These are phyloP conservation scores for Collichthys lucidus DNA, from an alignment of 2,113 vertebrate species.

Conservation along the genomic window DNA sequence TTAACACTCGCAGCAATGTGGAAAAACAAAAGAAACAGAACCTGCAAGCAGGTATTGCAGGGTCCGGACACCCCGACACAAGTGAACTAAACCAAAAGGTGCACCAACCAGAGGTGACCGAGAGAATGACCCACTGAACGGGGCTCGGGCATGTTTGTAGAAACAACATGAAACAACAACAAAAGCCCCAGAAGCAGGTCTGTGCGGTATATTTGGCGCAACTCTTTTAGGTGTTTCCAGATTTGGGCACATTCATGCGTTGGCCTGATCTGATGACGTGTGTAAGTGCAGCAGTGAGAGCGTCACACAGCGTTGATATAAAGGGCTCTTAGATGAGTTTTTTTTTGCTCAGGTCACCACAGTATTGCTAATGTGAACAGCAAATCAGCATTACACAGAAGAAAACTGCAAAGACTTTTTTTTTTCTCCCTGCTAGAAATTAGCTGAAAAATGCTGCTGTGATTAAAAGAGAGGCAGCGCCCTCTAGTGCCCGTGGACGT, in stretches of 20 bases:
- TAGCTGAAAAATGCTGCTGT: constrained; percentile 21
- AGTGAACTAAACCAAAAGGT: background rate
- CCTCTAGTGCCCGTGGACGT: constrained; percentile 44
- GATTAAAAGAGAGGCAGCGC: background rate
- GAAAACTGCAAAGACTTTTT: background rate
- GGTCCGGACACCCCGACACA: background rate
- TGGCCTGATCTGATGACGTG: constrained; percentile 17
- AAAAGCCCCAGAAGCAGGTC: constrained; percentile 11
- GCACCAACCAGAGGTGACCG: background rate
- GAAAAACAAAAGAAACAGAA: background rate
- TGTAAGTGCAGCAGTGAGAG: constrained; percentile 32
- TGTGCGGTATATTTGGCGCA: constrained; percentile 61
- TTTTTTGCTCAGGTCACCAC: constrained; percentile 1
- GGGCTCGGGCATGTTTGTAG: background rate
- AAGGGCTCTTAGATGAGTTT: background rate
- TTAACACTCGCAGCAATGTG: constrained; percentile 7
- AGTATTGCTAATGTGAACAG: constrained; percentile 45
- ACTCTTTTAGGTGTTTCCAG: constrained; percentile 1
- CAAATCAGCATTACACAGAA: background rate
- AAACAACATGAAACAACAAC: background rate
- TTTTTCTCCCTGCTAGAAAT: constrained; percentile 7
- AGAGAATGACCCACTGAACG: background rate
- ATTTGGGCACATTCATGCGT: constrained; percentile 18
- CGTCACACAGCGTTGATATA: background rate
- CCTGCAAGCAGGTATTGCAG: background rate